Evolutionary conservation across 1,140 invertebrate species (phyloP).

Genomic region (Drosophila cardini): DNA sequence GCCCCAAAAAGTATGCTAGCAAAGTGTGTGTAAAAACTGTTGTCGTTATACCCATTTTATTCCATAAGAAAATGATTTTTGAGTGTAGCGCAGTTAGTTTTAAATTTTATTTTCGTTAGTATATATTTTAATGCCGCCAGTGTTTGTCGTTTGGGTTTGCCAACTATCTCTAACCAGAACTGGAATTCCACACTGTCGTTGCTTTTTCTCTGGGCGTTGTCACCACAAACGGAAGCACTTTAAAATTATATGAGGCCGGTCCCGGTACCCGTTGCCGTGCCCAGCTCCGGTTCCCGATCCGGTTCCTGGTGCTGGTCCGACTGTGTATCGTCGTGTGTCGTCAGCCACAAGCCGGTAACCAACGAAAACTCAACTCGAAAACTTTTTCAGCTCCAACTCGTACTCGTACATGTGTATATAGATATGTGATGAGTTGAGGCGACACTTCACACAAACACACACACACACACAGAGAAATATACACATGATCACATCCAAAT

Average conservation of each 20-base stretch:
- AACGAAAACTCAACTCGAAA: constrained; percentile 80
- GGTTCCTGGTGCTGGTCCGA: constrained; percentile 4
- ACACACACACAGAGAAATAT: constrained; percentile 9
- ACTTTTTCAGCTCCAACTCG: constrained; percentile 57
- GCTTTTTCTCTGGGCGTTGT: constrained; percentile 39
- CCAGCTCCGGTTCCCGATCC: constrained; percentile 9
- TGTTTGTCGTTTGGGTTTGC: constrained; percentile 72
- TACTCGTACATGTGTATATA: constrained; percentile 29
- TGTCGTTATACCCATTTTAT: not conserved
- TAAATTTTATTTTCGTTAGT: constrained; percentile 74
- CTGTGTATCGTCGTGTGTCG: constrained; percentile 59
- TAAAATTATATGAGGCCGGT: constrained; percentile 81
- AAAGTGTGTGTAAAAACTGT: constrained; percentile 34
- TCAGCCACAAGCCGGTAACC: constrained; percentile 80
- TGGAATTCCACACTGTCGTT: constrained; percentile 7
- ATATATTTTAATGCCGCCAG: constrained; percentile 66
- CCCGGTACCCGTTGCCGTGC: constrained; percentile 36
- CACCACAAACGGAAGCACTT: constrained; percentile 82
- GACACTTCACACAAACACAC: constrained; percentile 47
- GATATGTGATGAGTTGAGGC: constrained; percentile 42
- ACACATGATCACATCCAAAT: constrained; percentile 12
- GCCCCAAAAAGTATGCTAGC: constrained; percentile 46
- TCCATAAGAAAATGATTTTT: constrained; percentile 43
- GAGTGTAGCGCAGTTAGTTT: constrained; percentile 54
- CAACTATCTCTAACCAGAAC: constrained; percentile 33